A percentile compares a stretch with the other conserved stretches of the same genome.
Conservation (phyloP, 2,888 invertebrate genomes). For the Oxyscelio sp. region DNA sequence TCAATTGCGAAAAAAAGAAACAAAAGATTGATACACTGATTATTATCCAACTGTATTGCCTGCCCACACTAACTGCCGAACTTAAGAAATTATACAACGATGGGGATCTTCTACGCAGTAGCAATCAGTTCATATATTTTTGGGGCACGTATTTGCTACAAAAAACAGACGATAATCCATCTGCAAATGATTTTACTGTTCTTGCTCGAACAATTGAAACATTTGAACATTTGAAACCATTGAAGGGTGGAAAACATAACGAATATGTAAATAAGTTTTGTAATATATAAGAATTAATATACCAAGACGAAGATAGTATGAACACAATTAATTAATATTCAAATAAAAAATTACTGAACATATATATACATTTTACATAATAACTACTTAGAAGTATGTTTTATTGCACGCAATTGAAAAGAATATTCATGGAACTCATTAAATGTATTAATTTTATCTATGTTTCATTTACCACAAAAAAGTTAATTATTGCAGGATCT, state of each 20-base stretch:
- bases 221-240: too few relatives aligned
- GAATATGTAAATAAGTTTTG: background rate
- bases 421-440: background rate
- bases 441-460: background rate
- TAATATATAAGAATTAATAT: background rate
- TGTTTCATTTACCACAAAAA: too few relatives aligned
- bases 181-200: background rate
- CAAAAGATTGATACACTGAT: background rate
- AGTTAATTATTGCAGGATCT: constrained; percentile 8
- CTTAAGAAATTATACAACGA: background rate
- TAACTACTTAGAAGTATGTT: background rate
- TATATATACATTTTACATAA: background rate
- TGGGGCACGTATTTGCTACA: constrained; percentile 1
- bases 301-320: background rate
- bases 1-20: background rate
- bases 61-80: background rate
- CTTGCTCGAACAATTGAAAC: constrained; percentile 2
- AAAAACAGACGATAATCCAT: background rate
- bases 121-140: constrained; percentile 5
- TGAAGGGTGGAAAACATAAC: background rate
- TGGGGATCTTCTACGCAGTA: background rate
- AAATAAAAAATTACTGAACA: background rate
- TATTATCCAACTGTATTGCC: constrained; percentile 7
- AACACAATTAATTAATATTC: background rate
- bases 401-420: background rate